Percentiles rank a stretch among this genome's conserved stretches.
Conservation (phyloP, 2,113 vertebrate genomes). For the Heterochromis multidens region DNA sequence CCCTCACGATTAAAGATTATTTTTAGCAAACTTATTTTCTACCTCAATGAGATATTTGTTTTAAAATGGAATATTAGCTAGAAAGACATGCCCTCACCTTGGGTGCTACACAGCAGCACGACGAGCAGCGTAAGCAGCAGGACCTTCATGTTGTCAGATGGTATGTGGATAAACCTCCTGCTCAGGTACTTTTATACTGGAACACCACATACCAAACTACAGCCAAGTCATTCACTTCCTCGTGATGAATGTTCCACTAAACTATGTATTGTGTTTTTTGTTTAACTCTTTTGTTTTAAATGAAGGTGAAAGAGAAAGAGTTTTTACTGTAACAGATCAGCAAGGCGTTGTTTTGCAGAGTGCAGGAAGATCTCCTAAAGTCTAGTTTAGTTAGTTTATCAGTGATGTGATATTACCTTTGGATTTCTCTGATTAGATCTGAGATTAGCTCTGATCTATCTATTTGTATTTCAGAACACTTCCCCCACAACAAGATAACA, state of each 20-base stretch:
- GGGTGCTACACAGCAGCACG: constrained; percentile 56
- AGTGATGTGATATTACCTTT: background rate
- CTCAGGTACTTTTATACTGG: constrained; percentile 17
- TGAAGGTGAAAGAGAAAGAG: background rate
- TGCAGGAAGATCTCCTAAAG: background rate
- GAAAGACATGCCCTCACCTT: constrained; percentile 40
- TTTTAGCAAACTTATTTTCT: background rate
- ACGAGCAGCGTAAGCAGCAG: constrained; percentile 42
- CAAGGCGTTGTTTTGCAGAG: background rate
- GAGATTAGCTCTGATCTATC: background rate
- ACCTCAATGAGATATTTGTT: background rate
- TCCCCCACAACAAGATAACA: background rate
- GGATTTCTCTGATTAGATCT: background rate
- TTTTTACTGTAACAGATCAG: background rate
- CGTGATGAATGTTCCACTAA: background rate
- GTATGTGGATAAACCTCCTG: background rate
- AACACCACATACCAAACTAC: background rate
- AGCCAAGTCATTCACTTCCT: constrained; percentile 5
- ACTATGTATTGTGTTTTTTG: background rate
- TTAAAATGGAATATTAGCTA: background rate
- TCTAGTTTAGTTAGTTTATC: background rate
- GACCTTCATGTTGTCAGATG: constrained; percentile 63
- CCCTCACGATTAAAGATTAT: background rate
- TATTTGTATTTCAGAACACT: background rate
- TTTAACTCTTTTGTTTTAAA: background rate